phyloP scores from a whole-genome alignment of 2,113 vertebrate genomes.

The Gadus chalcogrammus region DNA sequence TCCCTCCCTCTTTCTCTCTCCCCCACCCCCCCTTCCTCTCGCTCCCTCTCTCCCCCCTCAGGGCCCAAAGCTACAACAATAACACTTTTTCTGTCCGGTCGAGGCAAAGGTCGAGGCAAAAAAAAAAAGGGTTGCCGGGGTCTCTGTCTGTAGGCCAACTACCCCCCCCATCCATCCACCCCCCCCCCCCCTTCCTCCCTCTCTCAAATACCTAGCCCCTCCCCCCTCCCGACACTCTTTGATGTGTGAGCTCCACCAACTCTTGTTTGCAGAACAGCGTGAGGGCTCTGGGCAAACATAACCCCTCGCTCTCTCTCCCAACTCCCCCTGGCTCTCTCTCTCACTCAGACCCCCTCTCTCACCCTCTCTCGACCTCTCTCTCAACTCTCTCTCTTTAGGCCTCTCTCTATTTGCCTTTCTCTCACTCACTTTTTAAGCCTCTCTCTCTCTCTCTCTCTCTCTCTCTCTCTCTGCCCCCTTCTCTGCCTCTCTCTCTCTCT shows the following conservation, averaged over 20 bases:
- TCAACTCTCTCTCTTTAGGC: conserved; percentile 16
- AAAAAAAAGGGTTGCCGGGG: not conserved
- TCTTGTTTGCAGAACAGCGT: conserved; percentile 67
- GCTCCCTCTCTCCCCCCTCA: too few species aligned
- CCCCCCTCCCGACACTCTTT: conserved; percentile 43
- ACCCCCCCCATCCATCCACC: conserved; percentile 33
- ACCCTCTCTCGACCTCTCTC: too few species aligned
- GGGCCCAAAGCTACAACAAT: too few species aligned
- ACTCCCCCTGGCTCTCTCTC: conserved; percentile 9
- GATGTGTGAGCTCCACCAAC: conserved; percentile 61
- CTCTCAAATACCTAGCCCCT: not conserved
- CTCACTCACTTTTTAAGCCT: not conserved
- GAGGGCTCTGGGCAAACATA: conserved; percentile 56
- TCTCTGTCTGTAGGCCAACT: not conserved
- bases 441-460: not conserved
- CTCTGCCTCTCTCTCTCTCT: not conserved
- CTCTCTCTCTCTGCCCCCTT: not conserved
- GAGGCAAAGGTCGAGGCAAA: not conserved
- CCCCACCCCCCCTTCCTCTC: too few species aligned
- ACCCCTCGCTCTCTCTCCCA: conserved; percentile 16
- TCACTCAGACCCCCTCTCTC: conserved; percentile 9
- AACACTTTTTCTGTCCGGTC: not conserved
- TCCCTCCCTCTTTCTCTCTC: too few species aligned
- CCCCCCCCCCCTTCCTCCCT: conserved; percentile 13
- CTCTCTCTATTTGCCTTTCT: not conserved